Base-by-base conservation (phyloP, 2,888 invertebrate genomes). In the Caenorhabditis sulstoni region DNA sequence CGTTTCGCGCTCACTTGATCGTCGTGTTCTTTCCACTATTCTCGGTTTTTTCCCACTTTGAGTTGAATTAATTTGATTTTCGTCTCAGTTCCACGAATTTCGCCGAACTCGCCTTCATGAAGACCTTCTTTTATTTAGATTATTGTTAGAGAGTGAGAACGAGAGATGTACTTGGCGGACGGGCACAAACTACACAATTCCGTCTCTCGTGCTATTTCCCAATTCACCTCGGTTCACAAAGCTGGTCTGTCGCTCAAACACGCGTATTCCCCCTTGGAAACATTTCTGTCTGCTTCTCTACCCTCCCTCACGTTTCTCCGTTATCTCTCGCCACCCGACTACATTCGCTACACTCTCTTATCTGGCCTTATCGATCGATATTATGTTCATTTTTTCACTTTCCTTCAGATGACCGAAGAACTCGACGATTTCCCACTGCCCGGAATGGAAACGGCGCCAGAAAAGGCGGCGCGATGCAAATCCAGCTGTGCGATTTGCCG, bases 401-500 rank as follows among this genome's bases (percentile, higher is more conserved):
- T 29, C 29, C 20, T 57, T 37, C 45, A 70, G 58, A 68, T 61
- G 70, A 37, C 35, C n/a, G 39, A 52, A 22, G 52, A 70, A 61
- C 4, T 53, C 3, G 70, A 70, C 20, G 52, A 41, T 23, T 45
- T 35, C 16, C 55, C 61, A 11, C 35, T 52, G n/a, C 70, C 70
- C 14, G 29, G n/a, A 20, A 47, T 66, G 37, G 45, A 53, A 3
- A 29, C 49, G 8, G 47, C n/a, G n/a, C n/a, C 29, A 14, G 53
- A 52, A 5, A 22, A 44, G 39, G 12, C 39, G 14, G 8, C 49
- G 18, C 57, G 52, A 16, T 53, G 65, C 14, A 65, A 68, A 9
- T 23, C 62, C 0, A 59, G n/a, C 20, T 78, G 78, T 23, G 55
- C 78, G 8, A 52, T 79, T 12, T 79, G 79, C 29, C n/a, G 23